Conservation (phyloP, 1,140 invertebrate species). For the Drosophila busckii region DNA sequence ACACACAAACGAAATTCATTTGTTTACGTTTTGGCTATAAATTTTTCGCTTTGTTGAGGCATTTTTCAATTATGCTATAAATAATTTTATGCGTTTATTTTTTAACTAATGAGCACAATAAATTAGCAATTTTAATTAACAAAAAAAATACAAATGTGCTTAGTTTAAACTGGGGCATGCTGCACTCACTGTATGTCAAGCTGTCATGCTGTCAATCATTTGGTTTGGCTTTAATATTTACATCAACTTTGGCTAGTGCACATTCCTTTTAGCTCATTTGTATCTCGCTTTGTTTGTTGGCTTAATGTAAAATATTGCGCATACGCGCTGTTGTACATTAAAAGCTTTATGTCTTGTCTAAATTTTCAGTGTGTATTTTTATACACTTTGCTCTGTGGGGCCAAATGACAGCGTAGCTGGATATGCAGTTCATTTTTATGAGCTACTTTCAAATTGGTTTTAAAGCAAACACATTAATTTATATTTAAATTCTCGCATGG, state of each 20-base stretch:
- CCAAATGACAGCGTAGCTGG: too few species aligned
- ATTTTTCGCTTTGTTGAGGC: slow-evolving; percentile 21
- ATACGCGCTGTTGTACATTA: slow-evolving; percentile 65
- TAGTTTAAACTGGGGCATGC: too few species aligned
- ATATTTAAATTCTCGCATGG: not conserved
- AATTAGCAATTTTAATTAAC: slow-evolving; percentile 44
- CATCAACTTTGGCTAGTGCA: too few species aligned
- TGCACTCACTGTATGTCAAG: too few species aligned
- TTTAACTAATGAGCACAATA: slow-evolving; percentile 57
- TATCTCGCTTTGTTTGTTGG: slow-evolving; percentile 56
- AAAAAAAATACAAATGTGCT: too few species aligned
- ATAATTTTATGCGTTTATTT: slow-evolving; percentile 30
- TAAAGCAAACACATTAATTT: too few species aligned
- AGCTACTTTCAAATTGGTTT: too few species aligned
- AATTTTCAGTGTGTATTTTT: slow-evolving; percentile 49
- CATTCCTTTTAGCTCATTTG: slow-evolving; percentile 27
- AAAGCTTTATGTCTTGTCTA: slow-evolving; percentile 62
- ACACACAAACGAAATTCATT: too few species aligned
- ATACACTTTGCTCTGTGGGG: not conserved
- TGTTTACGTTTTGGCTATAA: not conserved
- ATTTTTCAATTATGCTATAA: slow-evolving; percentile 53
- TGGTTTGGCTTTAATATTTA: too few species aligned
- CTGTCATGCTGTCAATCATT: too few species aligned
- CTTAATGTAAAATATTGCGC: slow-evolving; percentile 72
- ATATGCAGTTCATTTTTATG: too few species aligned